Conservation (phyloP, 1,140 invertebrate species). For the Drosophila repletoides region DNA sequence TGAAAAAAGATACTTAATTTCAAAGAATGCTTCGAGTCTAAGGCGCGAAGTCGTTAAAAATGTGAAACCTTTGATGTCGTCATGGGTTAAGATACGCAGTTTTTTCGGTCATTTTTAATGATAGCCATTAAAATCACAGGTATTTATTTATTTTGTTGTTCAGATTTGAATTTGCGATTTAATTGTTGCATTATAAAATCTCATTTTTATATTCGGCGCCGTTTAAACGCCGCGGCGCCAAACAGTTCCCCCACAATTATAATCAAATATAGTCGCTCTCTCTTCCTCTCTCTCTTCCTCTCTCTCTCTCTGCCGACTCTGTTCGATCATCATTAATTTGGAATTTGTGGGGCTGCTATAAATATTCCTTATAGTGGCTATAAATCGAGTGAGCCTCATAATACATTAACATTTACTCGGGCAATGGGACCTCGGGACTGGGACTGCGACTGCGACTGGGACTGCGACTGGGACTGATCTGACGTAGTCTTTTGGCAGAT, state of each 20-base stretch:
- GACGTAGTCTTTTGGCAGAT: constrained; percentile 24
- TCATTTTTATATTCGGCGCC: constrained; percentile 43
- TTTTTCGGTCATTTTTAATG: constrained; percentile 63
- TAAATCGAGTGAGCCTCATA: too few relatives aligned
- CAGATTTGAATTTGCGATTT: constrained; percentile 52
- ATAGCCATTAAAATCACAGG: constrained; percentile 60
- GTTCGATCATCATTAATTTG: constrained; percentile 56
- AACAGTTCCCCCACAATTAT: constrained; percentile 54
- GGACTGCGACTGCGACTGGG: too few relatives aligned
- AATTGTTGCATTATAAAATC: constrained; percentile 58
- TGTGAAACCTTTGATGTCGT: constrained; percentile 61
- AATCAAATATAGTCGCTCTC: constrained; percentile 21
- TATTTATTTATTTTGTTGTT: constrained; percentile 38
- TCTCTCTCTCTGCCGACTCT: too few relatives aligned
- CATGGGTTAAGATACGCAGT: constrained; percentile 50
- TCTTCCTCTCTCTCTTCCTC: too few relatives aligned
- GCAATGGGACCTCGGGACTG: too few relatives aligned
- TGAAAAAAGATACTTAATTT: constrained; percentile 15
- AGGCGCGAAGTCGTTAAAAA: constrained; percentile 67
- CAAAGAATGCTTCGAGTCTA: constrained; percentile 44
- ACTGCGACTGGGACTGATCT: constrained; percentile 4
- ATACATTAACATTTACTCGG: too few relatives aligned
- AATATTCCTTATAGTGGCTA: constrained; percentile 53
- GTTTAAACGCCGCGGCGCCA: constrained; percentile 75
- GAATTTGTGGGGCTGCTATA: constrained; percentile 47